Conservation (phyloP, 2,888 invertebrate species). For the Troides aeacus region DNA sequence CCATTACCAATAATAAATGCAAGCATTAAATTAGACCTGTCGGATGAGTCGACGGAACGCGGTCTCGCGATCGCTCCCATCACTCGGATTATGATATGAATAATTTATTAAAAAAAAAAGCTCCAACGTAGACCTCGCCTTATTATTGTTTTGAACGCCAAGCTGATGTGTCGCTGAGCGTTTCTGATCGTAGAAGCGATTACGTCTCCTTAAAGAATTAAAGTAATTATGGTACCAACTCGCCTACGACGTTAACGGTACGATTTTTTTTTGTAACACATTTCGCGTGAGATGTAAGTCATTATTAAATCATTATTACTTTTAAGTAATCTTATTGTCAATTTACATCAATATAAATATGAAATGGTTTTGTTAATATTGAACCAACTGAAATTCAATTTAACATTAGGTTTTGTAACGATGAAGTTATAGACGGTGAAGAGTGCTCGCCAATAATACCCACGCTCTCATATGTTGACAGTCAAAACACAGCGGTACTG, state of each 20-base stretch:
- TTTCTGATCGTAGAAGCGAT: slow-evolving; percentile 53
- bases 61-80: slow-evolving; percentile 65
- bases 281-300: not conserved
- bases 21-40: slow-evolving; percentile 78
- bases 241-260: not conserved
- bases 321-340: not conserved
- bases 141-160: slow-evolving; percentile 74
- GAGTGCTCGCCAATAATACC: too few species aligned
- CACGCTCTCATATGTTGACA: too few species aligned
- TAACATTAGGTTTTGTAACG: too few species aligned
- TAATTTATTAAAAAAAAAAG: slow-evolving; percentile 72
- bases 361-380: too few species aligned
- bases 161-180: slow-evolving; percentile 51
- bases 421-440: too few species aligned
- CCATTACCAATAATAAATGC: slow-evolving; percentile 80
- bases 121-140: slow-evolving; percentile 43
- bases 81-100: slow-evolving; percentile 78
- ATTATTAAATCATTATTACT: not conserved
- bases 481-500: too few species aligned
- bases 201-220: slow-evolving; percentile 42
- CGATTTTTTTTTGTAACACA: not conserved
- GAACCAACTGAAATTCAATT: too few species aligned
- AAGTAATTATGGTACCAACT: slow-evolving; percentile 17
- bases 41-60: slow-evolving; percentile 75
- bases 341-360: not conserved